Conservation (phyloP, 2,113 vertebrate genomes). For the Peromyscus maniculatus region DNA sequence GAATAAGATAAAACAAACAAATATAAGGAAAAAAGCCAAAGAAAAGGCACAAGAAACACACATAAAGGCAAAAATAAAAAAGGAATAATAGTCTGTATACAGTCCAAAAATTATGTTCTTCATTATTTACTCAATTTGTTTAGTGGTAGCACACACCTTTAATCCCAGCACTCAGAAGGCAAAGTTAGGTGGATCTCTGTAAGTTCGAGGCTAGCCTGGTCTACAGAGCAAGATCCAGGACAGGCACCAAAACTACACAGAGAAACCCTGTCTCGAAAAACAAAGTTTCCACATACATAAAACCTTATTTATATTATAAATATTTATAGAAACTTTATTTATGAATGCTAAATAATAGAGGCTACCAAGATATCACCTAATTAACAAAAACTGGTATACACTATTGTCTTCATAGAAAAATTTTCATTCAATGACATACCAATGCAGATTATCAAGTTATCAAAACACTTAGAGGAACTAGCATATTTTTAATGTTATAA, state of each 20-base stretch:
- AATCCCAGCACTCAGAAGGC: too few relatives aligned
- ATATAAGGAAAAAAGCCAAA: not conserved
- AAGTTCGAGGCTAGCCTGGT: too few relatives aligned
- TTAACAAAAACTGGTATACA: not conserved
- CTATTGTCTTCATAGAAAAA: not conserved
- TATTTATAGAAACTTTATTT: not conserved
- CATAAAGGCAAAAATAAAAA: not conserved
- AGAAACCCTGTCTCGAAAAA: too few relatives aligned
- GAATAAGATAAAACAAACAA: not conserved
- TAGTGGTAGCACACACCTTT: not conserved
- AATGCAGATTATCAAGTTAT: not conserved
- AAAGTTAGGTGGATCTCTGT: too few relatives aligned
- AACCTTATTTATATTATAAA: not conserved
- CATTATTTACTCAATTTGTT: not conserved
- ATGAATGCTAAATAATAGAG: not conserved
- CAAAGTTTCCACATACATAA: not conserved
- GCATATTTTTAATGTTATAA: not conserved
- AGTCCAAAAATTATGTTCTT: not conserved
- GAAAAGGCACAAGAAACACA: not conserved
- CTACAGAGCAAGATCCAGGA: too few relatives aligned
- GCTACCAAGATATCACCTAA: not conserved
- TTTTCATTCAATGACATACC: not conserved
- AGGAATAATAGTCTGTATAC: not conserved
- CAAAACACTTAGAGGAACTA: not conserved
- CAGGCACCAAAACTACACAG: too few relatives aligned